phyloP scores from a whole-genome alignment of 2,113 vertebrate genomes.

The Actinemys pallida region DNA sequence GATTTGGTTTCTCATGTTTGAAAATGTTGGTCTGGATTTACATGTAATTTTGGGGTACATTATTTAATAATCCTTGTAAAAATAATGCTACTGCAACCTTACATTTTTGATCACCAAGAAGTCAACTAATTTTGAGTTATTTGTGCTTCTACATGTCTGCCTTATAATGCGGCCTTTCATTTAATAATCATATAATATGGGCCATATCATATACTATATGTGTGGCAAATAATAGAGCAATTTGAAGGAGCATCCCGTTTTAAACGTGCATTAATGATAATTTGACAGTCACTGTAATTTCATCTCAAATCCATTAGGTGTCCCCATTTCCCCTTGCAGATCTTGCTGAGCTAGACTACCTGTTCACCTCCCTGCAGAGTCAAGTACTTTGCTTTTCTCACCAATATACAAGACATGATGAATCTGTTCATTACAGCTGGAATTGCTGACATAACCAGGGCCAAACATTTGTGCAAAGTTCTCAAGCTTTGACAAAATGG shows the following conservation, averaged over 20 bases:
- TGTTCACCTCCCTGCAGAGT: neutral
- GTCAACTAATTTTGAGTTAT: neutral
- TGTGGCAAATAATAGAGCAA: neutral
- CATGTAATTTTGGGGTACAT: neutral
- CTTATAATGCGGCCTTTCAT: neutral
- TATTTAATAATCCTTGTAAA: neutral
- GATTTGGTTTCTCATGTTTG: neutral
- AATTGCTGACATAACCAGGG: neutral
- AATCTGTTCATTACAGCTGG: neutral
- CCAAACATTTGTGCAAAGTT: neutral
- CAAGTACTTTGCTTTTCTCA: too few species aligned
- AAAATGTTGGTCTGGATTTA: neutral
- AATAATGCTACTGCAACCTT: neutral
- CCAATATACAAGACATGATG: neutral
- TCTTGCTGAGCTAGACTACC: neutral
- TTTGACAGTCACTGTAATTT: neutral
- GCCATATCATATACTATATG: neutral
- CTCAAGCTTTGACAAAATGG: neutral
- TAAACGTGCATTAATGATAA: neutral
- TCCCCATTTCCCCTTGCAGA: neutral
- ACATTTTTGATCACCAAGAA: neutral
- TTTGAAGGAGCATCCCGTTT: neutral
- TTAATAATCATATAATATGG: neutral
- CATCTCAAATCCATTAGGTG: neutral
- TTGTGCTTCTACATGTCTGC: neutral